Percentiles rank a stretch among this genome's conserved stretches.
phyloP scores from a whole-genome alignment of 2,113 vertebrate species.

The Nycticryphes semicollaris region DNA sequence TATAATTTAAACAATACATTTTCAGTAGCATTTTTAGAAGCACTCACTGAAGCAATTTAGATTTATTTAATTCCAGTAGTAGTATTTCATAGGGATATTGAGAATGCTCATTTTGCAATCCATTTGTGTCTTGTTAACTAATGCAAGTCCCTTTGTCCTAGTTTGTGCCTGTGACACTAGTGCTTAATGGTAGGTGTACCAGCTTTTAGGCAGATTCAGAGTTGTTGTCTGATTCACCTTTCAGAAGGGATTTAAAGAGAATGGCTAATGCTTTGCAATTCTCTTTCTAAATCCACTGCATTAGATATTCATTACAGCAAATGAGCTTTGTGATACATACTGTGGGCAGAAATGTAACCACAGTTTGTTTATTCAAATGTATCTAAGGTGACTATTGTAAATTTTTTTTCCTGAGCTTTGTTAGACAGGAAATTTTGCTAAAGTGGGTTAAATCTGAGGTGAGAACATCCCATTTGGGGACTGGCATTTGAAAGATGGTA shows the following conservation, averaged over 20 bases:
- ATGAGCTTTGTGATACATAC: neutral
- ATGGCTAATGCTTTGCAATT: neutral
- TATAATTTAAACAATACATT: neutral
- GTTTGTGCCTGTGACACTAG: neutral
- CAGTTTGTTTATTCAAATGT: neutral
- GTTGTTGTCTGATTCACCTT: neutral
- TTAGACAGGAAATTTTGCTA: neutral
- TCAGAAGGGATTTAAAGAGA: neutral
- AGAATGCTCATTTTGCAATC: neutral
- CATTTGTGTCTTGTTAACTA: neutral
- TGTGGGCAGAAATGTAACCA: neutral
- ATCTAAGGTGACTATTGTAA: neutral
- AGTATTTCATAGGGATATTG: neutral
- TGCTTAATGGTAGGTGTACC: neutral
- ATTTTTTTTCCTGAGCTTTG: neutral
- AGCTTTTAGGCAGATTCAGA: neutral
- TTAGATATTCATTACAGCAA: neutral
- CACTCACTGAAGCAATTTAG: neutral
- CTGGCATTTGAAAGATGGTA: neutral
- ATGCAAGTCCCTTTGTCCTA: neutral
- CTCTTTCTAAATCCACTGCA: neutral
- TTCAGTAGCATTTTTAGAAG: constrained; percentile 12
- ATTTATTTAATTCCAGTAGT: neutral
- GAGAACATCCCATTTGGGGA: neutral
- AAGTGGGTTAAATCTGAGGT: neutral